Conservation (phyloP, 1,140 invertebrate genomes). For the Bathynomus jamesi region DNA sequence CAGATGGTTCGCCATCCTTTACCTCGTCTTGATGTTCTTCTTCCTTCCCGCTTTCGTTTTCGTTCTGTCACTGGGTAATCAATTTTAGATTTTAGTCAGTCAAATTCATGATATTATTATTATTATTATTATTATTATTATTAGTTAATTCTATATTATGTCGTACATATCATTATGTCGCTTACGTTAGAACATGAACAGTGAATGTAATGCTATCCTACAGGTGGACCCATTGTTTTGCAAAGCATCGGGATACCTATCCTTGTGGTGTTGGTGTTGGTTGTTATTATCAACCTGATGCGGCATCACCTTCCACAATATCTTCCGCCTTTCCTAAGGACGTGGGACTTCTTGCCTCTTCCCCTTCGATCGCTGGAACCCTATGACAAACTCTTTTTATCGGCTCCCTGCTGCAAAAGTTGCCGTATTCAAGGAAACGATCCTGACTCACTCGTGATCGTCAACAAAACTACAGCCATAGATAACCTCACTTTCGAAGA, state of each 20-base stretch:
- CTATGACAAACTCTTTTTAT: conserved; percentile 36
- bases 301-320: conserved; percentile 43
- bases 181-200: neutral
- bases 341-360: conserved; percentile 50
- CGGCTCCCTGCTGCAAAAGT: conserved; percentile 11
- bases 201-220: neutral
- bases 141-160: neutral
- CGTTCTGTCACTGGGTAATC: conserved; percentile 39
- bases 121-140: neutral
- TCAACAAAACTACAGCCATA: neutral
- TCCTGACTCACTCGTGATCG: neutral
- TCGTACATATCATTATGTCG: neutral
- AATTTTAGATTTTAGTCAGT: neutral
- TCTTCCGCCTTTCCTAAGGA: conserved; percentile 44
- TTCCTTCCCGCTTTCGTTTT: conserved; percentile 47
- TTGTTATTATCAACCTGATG: conserved; percentile 38
- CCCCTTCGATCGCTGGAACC: conserved; percentile 46
- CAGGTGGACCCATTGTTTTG: conserved; percentile 32
- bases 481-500: neutral
- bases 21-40: conserved; percentile 49
- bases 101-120: neutral
- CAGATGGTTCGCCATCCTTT: conserved; percentile 51
- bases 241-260: conserved; percentile 11
- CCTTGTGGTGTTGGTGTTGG: conserved; percentile 39
- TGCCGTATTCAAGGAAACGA: neutral